Base-by-base conservation (phyloP, 2,888 invertebrate genomes). In the Pemphredon lugubris region DNA sequence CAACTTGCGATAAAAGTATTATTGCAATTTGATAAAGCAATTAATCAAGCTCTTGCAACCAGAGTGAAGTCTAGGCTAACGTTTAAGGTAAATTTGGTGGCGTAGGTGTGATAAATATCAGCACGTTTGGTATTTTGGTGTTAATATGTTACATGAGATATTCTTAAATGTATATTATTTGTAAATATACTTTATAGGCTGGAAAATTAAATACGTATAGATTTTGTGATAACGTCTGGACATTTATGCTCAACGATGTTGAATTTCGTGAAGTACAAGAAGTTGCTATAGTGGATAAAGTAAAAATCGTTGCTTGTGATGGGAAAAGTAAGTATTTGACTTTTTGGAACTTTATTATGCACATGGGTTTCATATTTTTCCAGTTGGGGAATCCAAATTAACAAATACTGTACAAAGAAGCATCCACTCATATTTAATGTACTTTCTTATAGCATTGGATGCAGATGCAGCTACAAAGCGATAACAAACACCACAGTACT, bases 191-290 rank as follows among this genome's bases (percentile, higher is more conserved):
- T 42, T 83, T 83, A 26, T 53, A 89, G 89, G 95, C 96, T 77
- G 95, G 94, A 57, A 96, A 95, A 92, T 89, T 96, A 78, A 96
- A 95, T 83, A 96, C 95, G 0, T 96, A 92, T 92, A 95, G 99
- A 86, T 99, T 99, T 91, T 99, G 99, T 92, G 99, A 99, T 92
- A 99, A 99, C 91, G 99, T 99, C 1, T 99, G 99, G 99, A 99
- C 99, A 4, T 97, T 99, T 87, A 97, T 99, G 93, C 92, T 99
- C 83, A 98, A 98, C 87, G 97, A 98, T 91, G 98, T 98, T 6
- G 98, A 99, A 90, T 98, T 99, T 88, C 93, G 97, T 81, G 98
- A 99, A 90, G 96, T 97, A 0, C 96, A 97, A 87, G 97, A 98
- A 89, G 94, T 97, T 74, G 96, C 96, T 9, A 95, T 95, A 90